phyloP scores from a whole-genome alignment of 1,140 invertebrate species.

The Bombus fervidus region DNA sequence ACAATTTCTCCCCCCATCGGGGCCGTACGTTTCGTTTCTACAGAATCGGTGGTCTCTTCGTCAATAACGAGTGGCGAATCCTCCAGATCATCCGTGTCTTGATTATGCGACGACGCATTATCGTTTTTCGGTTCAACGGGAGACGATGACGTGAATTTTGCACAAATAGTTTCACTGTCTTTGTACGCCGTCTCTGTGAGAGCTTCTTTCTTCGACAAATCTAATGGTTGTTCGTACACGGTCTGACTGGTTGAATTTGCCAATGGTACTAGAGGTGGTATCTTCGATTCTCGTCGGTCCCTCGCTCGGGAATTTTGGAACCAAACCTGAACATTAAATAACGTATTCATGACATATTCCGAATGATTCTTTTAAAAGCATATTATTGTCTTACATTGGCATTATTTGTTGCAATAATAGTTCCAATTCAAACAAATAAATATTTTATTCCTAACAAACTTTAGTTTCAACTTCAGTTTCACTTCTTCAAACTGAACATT shows the following conservation, averaged over 20 bases:
- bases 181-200: constrained; percentile 77
- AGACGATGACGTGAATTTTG: constrained; percentile 72
- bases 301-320: constrained; percentile 98
- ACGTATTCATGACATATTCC: neutral
- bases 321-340: constrained; percentile 85
- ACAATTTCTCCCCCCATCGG: constrained; percentile 57
- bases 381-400: no score
- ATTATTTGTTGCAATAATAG: no score
- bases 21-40: constrained; percentile 79
- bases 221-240: constrained; percentile 90
- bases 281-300: constrained; percentile 89
- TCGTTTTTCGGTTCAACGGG: constrained; percentile 71
- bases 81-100: constrained; percentile 76
- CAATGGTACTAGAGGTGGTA: constrained; percentile 84
- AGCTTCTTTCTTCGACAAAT: constrained; percentile 92
- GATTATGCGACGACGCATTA: constrained; percentile 46
- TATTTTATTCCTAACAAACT: no score
- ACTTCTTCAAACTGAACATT: no score
- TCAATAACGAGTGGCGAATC: constrained; percentile 80
- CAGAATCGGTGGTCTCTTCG: constrained; percentile 83
- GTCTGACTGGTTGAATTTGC: constrained; percentile 77
- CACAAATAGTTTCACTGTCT: constrained; percentile 69
- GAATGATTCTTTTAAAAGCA: neutral
- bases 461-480: no score
- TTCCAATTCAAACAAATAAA: no score